phyloP scores from a whole-genome alignment of 2,113 vertebrate genomes.

The Chionodraco myersi region DNA sequence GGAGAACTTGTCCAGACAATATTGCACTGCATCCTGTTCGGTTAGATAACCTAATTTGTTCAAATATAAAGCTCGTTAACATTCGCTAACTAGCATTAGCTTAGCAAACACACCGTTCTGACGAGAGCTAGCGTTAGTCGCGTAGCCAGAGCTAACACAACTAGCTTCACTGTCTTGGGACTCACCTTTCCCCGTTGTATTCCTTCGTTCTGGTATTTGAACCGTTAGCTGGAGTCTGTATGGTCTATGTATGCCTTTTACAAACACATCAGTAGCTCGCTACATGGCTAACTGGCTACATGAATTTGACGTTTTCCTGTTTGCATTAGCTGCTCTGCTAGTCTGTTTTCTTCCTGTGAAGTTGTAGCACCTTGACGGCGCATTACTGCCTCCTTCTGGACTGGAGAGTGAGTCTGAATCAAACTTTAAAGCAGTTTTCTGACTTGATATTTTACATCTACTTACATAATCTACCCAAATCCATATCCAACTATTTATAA shows the following conservation, averaged over 20 bases:
- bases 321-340: conserved; percentile 60
- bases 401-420: not conserved
- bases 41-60: not conserved
- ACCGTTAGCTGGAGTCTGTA: not conserved
- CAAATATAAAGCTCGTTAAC: conserved; percentile 2
- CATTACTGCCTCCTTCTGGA: conserved; percentile 43
- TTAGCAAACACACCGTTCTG: conserved; percentile 6
- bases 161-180: not conserved
- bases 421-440: not conserved
- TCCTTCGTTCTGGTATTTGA: not conserved
- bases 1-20: fast-evolving
- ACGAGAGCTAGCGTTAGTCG: not conserved
- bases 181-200: conserved; percentile 54
- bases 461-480: too few relatives aligned
- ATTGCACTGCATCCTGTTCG: not conserved
- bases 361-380: not conserved
- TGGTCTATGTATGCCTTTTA: not conserved
- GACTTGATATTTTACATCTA: not conserved
- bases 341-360: conserved; percentile 36
- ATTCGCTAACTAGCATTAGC: conserved; percentile 41
- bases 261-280: not conserved
- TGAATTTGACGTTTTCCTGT: conserved; percentile 10
- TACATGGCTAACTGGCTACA: conserved; percentile 54
- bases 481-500: too few relatives aligned
- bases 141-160: conserved; percentile 4